These are phyloP conservation scores for Archocentrus centrarchus DNA, from an alignment of 2,113 vertebrate species.

Conservation along the genomic window DNA sequence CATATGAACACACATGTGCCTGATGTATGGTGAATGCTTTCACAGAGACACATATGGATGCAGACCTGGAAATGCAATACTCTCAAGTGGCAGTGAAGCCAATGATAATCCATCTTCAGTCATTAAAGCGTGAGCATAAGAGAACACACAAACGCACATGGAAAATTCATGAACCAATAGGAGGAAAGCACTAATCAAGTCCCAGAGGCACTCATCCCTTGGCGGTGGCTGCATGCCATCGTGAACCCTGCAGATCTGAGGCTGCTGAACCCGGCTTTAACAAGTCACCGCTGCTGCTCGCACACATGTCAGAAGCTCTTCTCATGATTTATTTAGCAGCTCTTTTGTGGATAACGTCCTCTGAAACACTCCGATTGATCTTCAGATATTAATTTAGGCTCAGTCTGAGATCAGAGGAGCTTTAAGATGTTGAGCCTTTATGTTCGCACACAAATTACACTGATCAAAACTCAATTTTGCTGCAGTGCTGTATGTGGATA, in stretches of 20 bases:
- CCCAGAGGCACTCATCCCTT: conserved; percentile 37
- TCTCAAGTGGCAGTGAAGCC: background rate
- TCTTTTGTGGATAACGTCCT: background rate
- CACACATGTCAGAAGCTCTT: background rate
- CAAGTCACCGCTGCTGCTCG: background rate
- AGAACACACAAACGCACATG: background rate
- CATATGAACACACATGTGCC: background rate
- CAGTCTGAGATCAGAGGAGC: background rate
- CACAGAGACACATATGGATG: conserved; percentile 28
- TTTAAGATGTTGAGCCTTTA: background rate
- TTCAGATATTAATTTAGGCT: conserved; percentile 10
- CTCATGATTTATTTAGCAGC: conserved; percentile 5
- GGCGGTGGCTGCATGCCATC: conserved; percentile 1
- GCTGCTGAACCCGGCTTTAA: conserved; percentile 4
- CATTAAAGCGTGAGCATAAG: conserved; percentile 22
- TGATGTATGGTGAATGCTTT: background rate
- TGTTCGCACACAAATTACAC: background rate
- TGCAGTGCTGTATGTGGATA: background rate
- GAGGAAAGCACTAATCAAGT: conserved; percentile 56
- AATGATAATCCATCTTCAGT: conserved; percentile 44
- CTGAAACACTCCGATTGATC: background rate
- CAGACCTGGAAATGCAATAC: background rate
- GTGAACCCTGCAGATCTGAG: background rate
- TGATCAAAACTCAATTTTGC: background rate
- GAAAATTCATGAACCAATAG: conserved; percentile 18